Conservation (phyloP, 2,113 vertebrate species). For the Ptilonorhynchus violaceus region DNA sequence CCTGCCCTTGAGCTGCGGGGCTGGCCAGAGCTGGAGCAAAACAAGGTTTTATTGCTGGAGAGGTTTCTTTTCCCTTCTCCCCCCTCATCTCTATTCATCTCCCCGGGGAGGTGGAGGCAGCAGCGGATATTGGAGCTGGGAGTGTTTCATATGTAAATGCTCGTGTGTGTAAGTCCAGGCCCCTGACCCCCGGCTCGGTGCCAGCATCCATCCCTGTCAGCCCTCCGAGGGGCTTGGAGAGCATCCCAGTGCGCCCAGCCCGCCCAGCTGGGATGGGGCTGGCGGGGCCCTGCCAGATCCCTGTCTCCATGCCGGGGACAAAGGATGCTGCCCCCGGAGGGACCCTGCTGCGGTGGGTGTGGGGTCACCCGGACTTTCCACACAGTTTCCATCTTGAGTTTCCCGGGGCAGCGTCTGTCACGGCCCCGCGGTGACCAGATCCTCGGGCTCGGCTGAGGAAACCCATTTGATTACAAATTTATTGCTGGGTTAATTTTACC, state of each 20-base stretch:
- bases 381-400: not conserved
- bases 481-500: not conserved
- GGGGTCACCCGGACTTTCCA: not conserved
- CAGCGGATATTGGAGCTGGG: constrained; percentile 53
- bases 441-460: not conserved
- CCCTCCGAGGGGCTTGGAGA: not conserved
- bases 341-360: not conserved
- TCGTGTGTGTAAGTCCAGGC: constrained; percentile 8
- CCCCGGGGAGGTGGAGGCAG: constrained; percentile 42
- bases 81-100: constrained; percentile 39
- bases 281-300: not conserved
- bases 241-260: not conserved
- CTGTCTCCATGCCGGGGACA: accelerated
- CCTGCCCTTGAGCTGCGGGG: not conserved
- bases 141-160: constrained; percentile 65
- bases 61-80: not conserved
- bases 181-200: constrained; percentile 34
- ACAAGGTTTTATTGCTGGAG: constrained; percentile 4
- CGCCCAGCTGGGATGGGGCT: not conserved
- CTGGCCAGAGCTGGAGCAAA: not conserved
- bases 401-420: not conserved
- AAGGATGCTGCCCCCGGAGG: accelerated
- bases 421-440: not conserved
- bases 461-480: not conserved
- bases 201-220: constrained; percentile 40